Conservation (phyloP, 1,140 invertebrate genomes). For the Leptopilina boulardi region DNA sequence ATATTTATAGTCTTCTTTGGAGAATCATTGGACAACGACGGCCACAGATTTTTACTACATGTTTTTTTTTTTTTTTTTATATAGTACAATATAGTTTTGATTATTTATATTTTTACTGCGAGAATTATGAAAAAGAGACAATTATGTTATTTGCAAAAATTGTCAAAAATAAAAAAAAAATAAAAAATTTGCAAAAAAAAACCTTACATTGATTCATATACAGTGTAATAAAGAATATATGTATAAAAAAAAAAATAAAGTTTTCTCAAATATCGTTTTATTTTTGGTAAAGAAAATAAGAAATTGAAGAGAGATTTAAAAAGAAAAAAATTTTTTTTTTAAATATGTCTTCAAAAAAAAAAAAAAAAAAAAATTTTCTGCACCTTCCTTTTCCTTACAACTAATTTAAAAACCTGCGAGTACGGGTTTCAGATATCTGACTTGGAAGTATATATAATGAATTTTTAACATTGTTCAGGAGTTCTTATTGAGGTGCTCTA, state of each 20-base stretch:
- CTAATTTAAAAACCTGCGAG: too few species aligned
- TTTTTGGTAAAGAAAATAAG: too few species aligned
- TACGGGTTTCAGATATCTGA: too few species aligned
- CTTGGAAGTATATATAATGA: too few species aligned
- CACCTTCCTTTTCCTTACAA: too few species aligned
- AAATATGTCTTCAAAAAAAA: too few species aligned
- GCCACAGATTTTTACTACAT: constrained; percentile 1
- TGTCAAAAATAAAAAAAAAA: background rate
- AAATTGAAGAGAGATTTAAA: too few species aligned
- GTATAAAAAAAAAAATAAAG: background rate
- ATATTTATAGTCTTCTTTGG: background rate
- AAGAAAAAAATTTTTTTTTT: too few species aligned
- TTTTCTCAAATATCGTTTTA: background rate
- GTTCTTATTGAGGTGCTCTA: too few species aligned
- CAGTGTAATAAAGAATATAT: background rate
- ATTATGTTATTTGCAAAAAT: background rate
- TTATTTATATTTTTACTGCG: constrained; percentile 31
- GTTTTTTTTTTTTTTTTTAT: too few species aligned
- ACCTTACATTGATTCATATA: background rate
- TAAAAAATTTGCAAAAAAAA: background rate
- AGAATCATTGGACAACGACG: background rate
- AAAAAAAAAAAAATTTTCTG: too few species aligned
- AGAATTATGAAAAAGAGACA: background rate
- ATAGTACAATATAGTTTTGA: background rate
- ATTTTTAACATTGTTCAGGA: too few species aligned